phyloP scores from a whole-genome alignment of 1,140 invertebrate species.

The Drosophila elegans region DNA sequence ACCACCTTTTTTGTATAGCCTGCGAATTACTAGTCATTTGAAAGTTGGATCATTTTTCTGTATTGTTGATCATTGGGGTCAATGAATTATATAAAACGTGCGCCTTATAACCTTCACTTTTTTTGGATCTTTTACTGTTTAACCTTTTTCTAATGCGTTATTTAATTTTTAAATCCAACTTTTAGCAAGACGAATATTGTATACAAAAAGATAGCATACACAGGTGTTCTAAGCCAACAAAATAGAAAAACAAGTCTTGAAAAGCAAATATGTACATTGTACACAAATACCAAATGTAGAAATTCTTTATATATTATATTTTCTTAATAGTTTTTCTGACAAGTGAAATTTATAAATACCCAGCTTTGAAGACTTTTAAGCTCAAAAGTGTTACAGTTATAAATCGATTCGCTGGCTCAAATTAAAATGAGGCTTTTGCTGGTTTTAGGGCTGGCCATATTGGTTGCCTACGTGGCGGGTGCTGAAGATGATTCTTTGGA shows the following conservation, averaged over 20 bases:
- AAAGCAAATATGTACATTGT: constrained; percentile 8
- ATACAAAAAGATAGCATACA: constrained; percentile 13
- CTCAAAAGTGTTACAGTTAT: constrained; percentile 5
- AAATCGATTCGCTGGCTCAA: constrained; percentile 7
- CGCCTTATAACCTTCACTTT: no score
- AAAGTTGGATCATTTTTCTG: no score
- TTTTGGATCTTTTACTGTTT: background rate
- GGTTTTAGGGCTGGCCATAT: constrained; percentile 4
- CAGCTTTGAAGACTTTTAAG: constrained; percentile 4
- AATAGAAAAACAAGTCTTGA: constrained; percentile 7
- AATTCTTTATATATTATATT: constrained; percentile 2
- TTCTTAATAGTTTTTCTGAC: background rate
- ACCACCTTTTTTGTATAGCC: no score
- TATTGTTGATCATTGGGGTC: no score
- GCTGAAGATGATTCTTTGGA: background rate
- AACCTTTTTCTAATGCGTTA: background rate
- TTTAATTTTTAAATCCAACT: background rate
- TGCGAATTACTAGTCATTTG: no score
- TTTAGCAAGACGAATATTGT: background rate
- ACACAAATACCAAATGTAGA: background rate
- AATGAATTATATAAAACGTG: no score
- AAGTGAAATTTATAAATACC: constrained; percentile 26
- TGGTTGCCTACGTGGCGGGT: constrained; percentile 11
- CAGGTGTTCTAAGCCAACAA: constrained; percentile 14
- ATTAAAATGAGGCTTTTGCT: constrained; percentile 16